These are phyloP conservation scores for Chitala chitala DNA, from an alignment of 2,113 vertebrate species.

Conservation along the genomic window DNA sequence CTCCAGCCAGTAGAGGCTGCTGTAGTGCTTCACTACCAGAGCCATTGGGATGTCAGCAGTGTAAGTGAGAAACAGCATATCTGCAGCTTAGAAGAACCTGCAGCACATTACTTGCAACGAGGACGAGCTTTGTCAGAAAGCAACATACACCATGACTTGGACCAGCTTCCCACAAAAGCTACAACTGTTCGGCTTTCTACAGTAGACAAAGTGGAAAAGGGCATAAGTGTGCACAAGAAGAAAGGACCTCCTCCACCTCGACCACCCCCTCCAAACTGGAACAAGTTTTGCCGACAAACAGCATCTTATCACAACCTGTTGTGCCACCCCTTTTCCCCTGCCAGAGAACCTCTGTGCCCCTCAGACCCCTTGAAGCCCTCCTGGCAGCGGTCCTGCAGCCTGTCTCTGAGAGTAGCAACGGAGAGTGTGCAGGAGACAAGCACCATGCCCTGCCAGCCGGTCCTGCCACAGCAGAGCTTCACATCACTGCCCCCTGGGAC, in stretches of 20 bases:
- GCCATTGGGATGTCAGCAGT: conserved; percentile 31
- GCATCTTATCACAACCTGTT: conserved; percentile 52
- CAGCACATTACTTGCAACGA: conserved; percentile 38
- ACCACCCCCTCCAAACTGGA: conserved; percentile 90
- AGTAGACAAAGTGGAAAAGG: conserved; percentile 59
- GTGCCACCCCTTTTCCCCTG: conserved; percentile 25
- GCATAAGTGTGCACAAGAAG: conserved; percentile 43
- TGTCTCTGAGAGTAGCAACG: conserved; percentile 53
- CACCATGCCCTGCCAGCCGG: conserved; percentile 38
- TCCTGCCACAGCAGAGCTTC: conserved; percentile 51
- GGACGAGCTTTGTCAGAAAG: conserved; percentile 83
- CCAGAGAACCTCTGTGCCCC: neutral
- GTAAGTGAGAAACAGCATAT: conserved; percentile 52
- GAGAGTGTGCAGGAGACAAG: conserved; percentile 35
- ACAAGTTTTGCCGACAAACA: conserved; percentile 73
- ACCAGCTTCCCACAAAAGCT: conserved; percentile 24
- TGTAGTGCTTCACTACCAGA: conserved; percentile 11
- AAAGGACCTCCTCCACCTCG: conserved; percentile 77
- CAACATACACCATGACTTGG: conserved; percentile 68
- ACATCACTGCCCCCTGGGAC: conserved; percentile 51
- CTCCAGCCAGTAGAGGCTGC: conserved; percentile 37
- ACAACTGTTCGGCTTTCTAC: conserved; percentile 33
- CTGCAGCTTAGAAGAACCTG: conserved; percentile 32
- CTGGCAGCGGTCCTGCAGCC: conserved; percentile 68
- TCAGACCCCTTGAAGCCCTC: conserved; percentile 11